Base-by-base conservation (phyloP, 2,113 vertebrate species). In the Chaetops frenatus region DNA sequence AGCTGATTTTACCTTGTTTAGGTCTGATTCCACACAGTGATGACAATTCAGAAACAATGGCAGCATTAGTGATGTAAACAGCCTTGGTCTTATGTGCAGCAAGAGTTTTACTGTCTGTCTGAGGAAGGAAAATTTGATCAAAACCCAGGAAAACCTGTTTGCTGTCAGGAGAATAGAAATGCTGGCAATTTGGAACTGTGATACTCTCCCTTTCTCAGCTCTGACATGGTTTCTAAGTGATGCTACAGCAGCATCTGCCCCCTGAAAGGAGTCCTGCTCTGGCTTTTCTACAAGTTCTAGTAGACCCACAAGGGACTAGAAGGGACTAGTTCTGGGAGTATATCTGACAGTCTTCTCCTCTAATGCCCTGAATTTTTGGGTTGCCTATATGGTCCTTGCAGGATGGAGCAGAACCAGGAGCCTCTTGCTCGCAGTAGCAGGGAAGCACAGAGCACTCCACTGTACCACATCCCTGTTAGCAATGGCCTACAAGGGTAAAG, bases 1-100 rank as follows among this genome's bases (percentile, higher is more conserved):
- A 92, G 47, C 61, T 90, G 94, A 85, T 76, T 95, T 79, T 83
- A 86, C 82, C 44, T 95, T 83, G 51, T 83, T 90, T 67, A 47
- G 81, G 33, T 54, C 33, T 1, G 2, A 51, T 44, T 77, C 40
- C 81, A 62, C 51, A 64, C 60, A 66, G 54, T 40, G 60, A 45
- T 2, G 2, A 57, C 2, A 13, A 82, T 96, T 82, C 51, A 80
- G 79, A 91, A 94, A 90, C 79, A 90, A 76, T 25, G 45, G 81
- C 70, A 88, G 53, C 44, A 29, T 90, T 76, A 76, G 79, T 48
- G 40, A 58, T 36, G 73, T 8, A 48, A 74, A 53, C 79, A 88
- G 36, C 58, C 48, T 74, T 5, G 2, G 44, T 66, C 77, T 47
- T 38, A 58, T 3, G 8, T 18, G 3, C 47, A 78, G 67, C 15